phyloP scores from a whole-genome alignment of 2,797 vertebrate species.

The Gambelia wislizenii region DNA sequence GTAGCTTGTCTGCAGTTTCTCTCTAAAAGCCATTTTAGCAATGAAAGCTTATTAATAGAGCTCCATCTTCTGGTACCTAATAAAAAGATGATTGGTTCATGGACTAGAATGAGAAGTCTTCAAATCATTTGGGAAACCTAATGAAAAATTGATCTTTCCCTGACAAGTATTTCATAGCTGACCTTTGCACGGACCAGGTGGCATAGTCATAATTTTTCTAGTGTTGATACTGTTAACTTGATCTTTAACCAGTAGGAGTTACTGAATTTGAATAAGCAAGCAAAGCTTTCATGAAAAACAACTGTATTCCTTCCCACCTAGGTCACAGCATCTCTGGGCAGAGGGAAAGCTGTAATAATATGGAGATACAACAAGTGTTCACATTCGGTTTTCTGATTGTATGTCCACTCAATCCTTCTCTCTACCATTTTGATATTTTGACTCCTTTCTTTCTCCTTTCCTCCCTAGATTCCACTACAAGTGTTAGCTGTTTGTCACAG shows the following conservation, averaged over 20 bases:
- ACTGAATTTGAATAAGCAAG: conserved; percentile 53
- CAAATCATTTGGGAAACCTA: conserved; percentile 74
- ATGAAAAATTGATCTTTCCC: conserved; percentile 76
- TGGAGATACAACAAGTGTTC: too few relatives aligned
- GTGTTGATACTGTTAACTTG: conserved; percentile 72
- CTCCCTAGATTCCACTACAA: background rate
- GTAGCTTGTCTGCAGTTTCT: conserved; percentile 40
- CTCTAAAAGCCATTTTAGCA: conserved; percentile 1
- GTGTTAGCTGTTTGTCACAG: background rate
- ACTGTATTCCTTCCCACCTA: background rate
- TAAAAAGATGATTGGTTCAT: conserved; percentile 42
- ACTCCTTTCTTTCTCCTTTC: background rate
- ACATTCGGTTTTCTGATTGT: background rate
- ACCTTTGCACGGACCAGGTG: conserved; percentile 57
- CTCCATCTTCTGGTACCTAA: conserved; percentile 79
- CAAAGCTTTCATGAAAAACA: conserved; percentile 34
- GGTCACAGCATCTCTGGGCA: too few relatives aligned
- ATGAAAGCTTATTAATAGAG: conserved; percentile 75
- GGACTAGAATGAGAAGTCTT: conserved; percentile 43
- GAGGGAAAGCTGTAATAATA: too few relatives aligned
- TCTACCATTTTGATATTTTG: background rate
- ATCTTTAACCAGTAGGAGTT: conserved; percentile 64
- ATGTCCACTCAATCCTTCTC: background rate
- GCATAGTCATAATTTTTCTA: conserved; percentile 66
- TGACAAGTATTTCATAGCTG: conserved; percentile 58